These are phyloP conservation scores for Montipora foliosa DNA, from an alignment of 64 coral and sea anemone species.

Conservation along the genomic window DNA sequence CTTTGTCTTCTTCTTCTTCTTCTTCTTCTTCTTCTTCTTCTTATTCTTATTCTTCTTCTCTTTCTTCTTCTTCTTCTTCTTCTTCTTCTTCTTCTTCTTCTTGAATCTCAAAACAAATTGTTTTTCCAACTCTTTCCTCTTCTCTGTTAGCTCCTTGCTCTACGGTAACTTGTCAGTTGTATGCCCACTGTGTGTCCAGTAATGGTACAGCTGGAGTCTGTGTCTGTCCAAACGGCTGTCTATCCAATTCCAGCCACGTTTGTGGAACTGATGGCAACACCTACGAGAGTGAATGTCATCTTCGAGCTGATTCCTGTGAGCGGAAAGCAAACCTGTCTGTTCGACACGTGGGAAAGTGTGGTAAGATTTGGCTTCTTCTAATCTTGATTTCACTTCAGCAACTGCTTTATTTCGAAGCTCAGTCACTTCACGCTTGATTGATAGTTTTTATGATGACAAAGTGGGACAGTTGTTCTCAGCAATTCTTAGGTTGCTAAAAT, in stretches of 20 bases:
- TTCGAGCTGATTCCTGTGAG: constrained; percentile 16
- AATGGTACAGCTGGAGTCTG: constrained; percentile 50
- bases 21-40: no score
- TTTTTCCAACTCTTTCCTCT: neutral
- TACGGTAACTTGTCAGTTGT: constrained; percentile 49
- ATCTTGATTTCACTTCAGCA: neutral
- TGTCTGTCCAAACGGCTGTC: constrained; percentile 75
- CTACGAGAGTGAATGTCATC: constrained; percentile 81
- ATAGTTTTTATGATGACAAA: neutral
- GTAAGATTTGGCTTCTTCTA: neutral
- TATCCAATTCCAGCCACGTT: constrained; percentile 23
- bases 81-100: neutral
- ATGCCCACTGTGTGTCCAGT: constrained; percentile 57
- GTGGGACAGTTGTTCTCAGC: neutral
- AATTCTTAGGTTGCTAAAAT: neutral
- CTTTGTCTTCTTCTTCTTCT: no score
- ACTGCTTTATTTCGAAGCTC: neutral
- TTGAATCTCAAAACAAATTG: neutral
- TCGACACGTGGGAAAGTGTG: neutral
- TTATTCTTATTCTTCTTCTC: neutral
- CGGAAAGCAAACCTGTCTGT: constrained; percentile 45
- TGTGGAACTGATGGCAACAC: constrained; percentile 91
- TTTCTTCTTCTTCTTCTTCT: neutral
- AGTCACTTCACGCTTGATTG: neutral
- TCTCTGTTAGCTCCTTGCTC: constrained; percentile 47